Evolutionary conservation across 2,888 invertebrate genomes (phyloP).

Genomic region (Luffia ferchaultella): DNA sequence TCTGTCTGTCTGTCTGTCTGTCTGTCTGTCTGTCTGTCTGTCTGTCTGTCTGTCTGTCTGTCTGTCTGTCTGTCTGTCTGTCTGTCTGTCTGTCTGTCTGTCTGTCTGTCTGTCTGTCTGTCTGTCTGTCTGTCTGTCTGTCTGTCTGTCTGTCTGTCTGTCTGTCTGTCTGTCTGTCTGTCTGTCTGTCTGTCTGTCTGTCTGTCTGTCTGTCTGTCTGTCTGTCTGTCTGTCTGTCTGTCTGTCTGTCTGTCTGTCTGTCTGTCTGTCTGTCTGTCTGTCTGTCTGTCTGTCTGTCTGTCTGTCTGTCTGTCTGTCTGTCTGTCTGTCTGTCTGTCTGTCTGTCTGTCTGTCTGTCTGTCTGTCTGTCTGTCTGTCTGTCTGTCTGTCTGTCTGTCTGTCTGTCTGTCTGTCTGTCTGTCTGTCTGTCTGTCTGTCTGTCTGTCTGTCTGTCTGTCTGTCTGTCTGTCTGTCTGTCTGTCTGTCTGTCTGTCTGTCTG

Average conservation of each 20-base stretch:
- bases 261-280: slow-evolving; percentile 14
- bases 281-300: slow-evolving; percentile 13
- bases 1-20: slow-evolving; percentile 13
- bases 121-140: slow-evolving; percentile 14
- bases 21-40: slow-evolving; percentile 12
- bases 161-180: slow-evolving; percentile 12
- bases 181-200: slow-evolving; percentile 14
- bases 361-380: slow-evolving; percentile 14
- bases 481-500: slow-evolving; percentile 12
- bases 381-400: slow-evolving; percentile 14
- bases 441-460: slow-evolving; percentile 15
- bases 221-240: slow-evolving; percentile 15
- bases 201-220: slow-evolving; percentile 14
- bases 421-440: slow-evolving; percentile 15
- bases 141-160: slow-evolving; percentile 13
- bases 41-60: slow-evolving; percentile 14
- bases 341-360: slow-evolving; percentile 14
- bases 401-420: slow-evolving; percentile 14
- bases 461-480: slow-evolving; percentile 14
- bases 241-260: slow-evolving; percentile 13
- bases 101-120: slow-evolving; percentile 13
- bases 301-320: slow-evolving; percentile 12
- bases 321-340: slow-evolving; percentile 14
- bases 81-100: slow-evolving; percentile 15
- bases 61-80: slow-evolving; percentile 14